Evolutionary conservation across 1,140 invertebrate species (phyloP), one percentile per base, ranked within the genome.

Genomic region (Doryteuthis pealeii): DNA sequence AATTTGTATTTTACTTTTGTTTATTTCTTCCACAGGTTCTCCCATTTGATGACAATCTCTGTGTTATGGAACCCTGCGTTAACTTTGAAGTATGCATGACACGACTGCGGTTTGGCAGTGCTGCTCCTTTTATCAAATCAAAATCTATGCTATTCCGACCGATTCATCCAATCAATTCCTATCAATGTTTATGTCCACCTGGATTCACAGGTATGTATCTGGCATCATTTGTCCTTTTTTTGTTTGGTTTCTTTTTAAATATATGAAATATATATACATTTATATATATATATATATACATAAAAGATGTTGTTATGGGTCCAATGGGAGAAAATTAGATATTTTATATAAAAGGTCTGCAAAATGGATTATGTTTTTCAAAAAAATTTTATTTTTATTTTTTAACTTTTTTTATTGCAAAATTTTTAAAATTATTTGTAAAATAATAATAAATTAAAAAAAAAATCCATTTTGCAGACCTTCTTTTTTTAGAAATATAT

Each of bases 11-110:
- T 10, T 40, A 5, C 18, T 5, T 28, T 66, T 30, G n/a, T 4
- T 43, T 70, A n/a, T 43, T 71, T 35, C 75, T 71, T 58, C 76
- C 81, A 18, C 81, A 95, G 90, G 94, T 99, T 0, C 86, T 98
- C 2, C 96, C 97, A 0, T 98, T 99, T 87, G 96, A 98, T 85
- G 97, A 99, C 85, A 98, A 99, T 87, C 90, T 99, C 0, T 99
- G 98, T 87, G 93, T 98, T 0, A 91, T 93, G 28, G 98, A 99
- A 84, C 97, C 97, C 0, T 99, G 98, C 84, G 89, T 97, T 0
- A 98, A 99, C 87, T 99, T 93, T 86, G 96, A 99, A 85, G 93
- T 96, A 82, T 99, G 97, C 82, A 85, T 95, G 0, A 96, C 95
- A 0, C 93, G 96, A 0, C 89, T 98, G 1, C 96, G 96, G 85